Base-by-base conservation (phyloP, 2,113 vertebrate genomes). In the Mesembrinibis cayennensis region DNA sequence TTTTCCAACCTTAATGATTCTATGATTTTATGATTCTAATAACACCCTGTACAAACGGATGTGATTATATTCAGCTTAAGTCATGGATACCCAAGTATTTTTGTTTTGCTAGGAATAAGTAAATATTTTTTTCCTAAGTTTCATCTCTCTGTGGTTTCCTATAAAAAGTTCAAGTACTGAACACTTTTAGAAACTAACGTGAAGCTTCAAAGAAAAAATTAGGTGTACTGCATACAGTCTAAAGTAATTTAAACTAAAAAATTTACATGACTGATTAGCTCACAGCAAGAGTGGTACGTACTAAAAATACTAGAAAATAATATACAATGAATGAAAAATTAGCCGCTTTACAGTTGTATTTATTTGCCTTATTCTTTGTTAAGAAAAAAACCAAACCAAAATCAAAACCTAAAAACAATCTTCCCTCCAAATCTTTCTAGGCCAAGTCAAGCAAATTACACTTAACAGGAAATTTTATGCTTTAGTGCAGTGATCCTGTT, bases 171-270 rank as follows among this genome's bases (percentile, higher is more conserved):
- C 10, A 90, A n/a, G 52, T 82, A 38, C 36, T 77, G n/a, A 94
- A 52, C 53, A 82, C 10, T 89, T 83, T 83, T 69, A 90, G 88
- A 92, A 92, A 91, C 53, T 36, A 52, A 85, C 76, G 32, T 78
- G 65, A 80, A 97, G 42, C 40, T 78, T 94, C 93, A 93, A 81
- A 84, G 44, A 76, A 61, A 63, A 82, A 97, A 73, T n/a, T 38
- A 82, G 17, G 73, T 80, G 13, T 87, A 69, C n/a, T 14, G 36
- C 40, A 95, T 71, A 55, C 23, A 71, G 52, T 72, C 65, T 90
- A 76, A 94, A 97, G 42, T 93, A 93, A 96, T 94, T 89, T 49
- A 49, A 81, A 63, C 44, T 55, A 73, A 78, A 38, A 77, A 50
- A 78, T 69, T 62, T 29, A 78, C n/a, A 84, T 62, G 63, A 59